phyloP scores from a whole-genome alignment of 2,797 vertebrate species.

The Chaetophractus vellerosus region DNA sequence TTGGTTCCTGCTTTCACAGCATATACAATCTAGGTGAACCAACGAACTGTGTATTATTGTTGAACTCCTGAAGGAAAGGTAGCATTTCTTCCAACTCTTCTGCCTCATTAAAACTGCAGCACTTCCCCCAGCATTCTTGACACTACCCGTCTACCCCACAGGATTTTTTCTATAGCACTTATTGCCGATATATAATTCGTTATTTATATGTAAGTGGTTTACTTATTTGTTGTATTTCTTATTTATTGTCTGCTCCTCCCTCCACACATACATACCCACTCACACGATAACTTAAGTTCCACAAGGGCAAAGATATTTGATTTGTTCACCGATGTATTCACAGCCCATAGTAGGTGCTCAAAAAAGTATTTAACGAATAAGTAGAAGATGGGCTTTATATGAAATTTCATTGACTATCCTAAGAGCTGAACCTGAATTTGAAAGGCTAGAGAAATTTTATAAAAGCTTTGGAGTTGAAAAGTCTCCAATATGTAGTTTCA shows the following conservation, averaged over 20 bases:
- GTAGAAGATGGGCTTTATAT: not conserved
- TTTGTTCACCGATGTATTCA: not conserved
- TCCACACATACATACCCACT: not conserved
- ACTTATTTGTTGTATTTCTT: not conserved
- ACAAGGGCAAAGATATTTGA: not conserved
- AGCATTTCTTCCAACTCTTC: constrained; percentile 35
- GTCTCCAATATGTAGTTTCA: not conserved
- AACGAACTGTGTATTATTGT: not conserved
- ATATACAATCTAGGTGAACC: not conserved
- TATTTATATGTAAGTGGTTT: not conserved
- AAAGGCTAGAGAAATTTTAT: not conserved
- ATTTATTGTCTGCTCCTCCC: not conserved
- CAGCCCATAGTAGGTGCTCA: not conserved
- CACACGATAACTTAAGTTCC: not conserved
- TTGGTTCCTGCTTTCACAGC: not conserved
- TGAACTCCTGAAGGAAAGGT: not conserved
- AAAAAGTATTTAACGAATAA: not conserved
- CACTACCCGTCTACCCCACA: not conserved
- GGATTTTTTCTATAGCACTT: not conserved
- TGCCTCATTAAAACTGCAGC: not conserved
- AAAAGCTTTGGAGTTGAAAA: not conserved
- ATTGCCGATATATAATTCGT: not conserved
- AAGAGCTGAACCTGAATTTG: constrained; percentile 55
- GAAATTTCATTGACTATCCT: constrained; percentile 24
- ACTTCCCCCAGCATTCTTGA: not conserved